Evolutionary conservation across 2,113 vertebrate species (phyloP), one percentile per base, ranked within the genome.

Genomic region (Otocyon megalotis): DNA sequence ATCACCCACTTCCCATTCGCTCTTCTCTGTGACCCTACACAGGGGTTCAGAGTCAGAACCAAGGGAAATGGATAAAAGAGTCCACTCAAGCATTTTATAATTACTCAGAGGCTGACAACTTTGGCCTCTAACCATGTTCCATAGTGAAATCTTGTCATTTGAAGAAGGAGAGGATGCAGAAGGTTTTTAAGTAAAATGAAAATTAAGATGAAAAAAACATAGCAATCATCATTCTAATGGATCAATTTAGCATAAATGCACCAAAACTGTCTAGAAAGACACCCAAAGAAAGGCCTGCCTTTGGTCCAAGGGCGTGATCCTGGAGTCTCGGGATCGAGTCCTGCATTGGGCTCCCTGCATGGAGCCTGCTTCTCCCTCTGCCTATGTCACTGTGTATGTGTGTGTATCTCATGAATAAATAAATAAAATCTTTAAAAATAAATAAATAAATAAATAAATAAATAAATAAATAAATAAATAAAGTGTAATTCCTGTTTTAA

Each of bases 131-230:
- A 63, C 37, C 35, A 67, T 1, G 28, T 82, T 97, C 28, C 84
- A 48, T 12, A 92, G 20, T 67, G 56, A 97, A 93, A 84, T 83
- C 48, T 60, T 94, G 32, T 91, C 83, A 74, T 53, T 30, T 96
- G 56, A 30, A 90, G 48, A 82, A 94, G 74, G 16, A 60, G 28
- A 88, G 4, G 10, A 56, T 77, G 32, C 88, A 48, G 0, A 14
- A 48, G 89, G 80, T 88, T 43, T 77, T 80, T 90, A 95, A 77
- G 69, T 60, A 96, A 96, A 94, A 90, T 87, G 84, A 93, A 92
- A 22, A 79, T 28, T 32, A 19, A 86, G 13, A 43, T 72, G n/a
- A 37, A 32, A 54, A 82, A 94, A 90, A n/a, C 60, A 83, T 4
- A 76, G n/a, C 3, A 65, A 92, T 65, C 58, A 10, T 83, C 50